Evolutionary conservation across 1,140 invertebrate species (phyloP).

Genomic region (Globodera ellingtonae): DNA sequence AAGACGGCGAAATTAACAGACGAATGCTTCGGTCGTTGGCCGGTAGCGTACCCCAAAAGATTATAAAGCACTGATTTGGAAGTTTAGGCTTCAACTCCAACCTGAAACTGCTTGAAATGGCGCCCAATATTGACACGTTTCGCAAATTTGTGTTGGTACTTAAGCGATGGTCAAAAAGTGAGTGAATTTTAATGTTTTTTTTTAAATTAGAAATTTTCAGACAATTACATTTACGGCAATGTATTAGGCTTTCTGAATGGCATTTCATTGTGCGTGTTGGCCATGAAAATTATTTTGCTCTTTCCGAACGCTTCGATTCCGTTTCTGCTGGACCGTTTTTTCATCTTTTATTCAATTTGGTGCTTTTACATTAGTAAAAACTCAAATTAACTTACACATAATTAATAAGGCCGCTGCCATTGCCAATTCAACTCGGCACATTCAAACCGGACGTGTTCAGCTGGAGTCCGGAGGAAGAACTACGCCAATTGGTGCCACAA

Average conservation of each 20-base stretch:
- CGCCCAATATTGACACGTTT: background rate
- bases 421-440: background rate
- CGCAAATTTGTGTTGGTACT: background rate
- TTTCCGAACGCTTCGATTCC: background rate
- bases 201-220: background rate
- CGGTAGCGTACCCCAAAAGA: background rate
- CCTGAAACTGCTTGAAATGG: background rate
- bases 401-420: background rate
- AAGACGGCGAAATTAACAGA: background rate
- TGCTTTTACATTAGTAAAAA: background rate
- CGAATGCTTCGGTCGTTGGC: background rate
- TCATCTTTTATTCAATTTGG: slow-evolving; percentile 10
- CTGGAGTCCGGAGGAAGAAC: background rate
- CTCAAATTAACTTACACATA: background rate
- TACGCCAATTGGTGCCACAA: background rate
- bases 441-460: background rate
- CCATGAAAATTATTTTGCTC: slow-evolving; percentile 8
- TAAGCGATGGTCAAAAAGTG: background rate
- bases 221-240: slow-evolving; percentile 11
- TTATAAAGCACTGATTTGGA: too few species aligned
- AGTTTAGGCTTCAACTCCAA: background rate
- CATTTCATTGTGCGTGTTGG: slow-evolving; percentile 5
- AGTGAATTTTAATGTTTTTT: background rate
- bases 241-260: slow-evolving; percentile 20
- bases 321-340: slow-evolving; percentile 8